Evolutionary conservation across 2,888 invertebrate genomes (phyloP), one percentile per base, ranked within the genome.

Genomic region (Zhengitettix transpicula): DNA sequence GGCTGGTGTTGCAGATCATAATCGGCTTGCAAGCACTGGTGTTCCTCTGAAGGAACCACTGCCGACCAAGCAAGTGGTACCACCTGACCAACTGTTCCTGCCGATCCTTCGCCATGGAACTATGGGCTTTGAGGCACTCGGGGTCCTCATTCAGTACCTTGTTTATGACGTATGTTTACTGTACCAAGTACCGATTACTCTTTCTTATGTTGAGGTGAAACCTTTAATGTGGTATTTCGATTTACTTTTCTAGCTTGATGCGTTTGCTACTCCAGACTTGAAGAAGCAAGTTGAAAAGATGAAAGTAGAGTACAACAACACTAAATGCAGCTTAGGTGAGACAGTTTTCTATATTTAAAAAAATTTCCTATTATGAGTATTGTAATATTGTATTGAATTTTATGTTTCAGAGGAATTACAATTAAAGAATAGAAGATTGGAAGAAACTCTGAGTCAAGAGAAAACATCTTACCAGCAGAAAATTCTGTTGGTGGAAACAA

Each of bases 241-340:
- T 63, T 59, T 65, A 65, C 61, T 63, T 64, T 72, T 73, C 10
- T 69, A 82, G 81, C 74, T 83, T 68, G 80, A 81, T 68, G 83
- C 81, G 55, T 81, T 81, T 66, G 75, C 79, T 63, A 77, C 78
- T 41, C 81, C 82, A 10, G 69, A 70, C 52, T 69, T 80, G 57
- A 75, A 74, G 68, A 72, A 73, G 60, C 75, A 79, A 65, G 71
- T 76, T 62, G 75, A 77, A 59, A 75, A 73, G 63, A 74, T 75
- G 67, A 74, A 75, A 64, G 68, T 68, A 55, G 76, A 77, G 61
- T 74, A 74, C 67, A 12, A 51, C 12, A 70, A 73, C 63, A 71
- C 75, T 58, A 74, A 75, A 63, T 65, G 73, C 62, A 73, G 75
- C 61, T 69, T 79, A 61, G 77, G 68, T 68, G 62, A 65, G 68